phyloP scores from a whole-genome alignment of 2,888 invertebrate species.

The Alcis repandata region DNA sequence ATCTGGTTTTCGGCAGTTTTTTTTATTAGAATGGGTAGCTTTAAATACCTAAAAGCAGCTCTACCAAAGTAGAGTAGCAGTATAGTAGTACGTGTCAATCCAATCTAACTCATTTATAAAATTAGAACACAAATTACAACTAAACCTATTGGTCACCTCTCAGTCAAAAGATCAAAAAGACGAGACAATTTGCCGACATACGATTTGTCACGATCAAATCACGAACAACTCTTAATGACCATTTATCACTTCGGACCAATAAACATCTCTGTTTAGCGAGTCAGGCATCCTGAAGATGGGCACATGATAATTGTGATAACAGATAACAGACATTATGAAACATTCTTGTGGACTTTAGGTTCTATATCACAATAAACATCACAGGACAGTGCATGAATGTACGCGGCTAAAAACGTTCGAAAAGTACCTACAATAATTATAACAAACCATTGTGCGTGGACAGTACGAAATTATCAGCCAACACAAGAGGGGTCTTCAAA shows the following conservation, averaged over 20 bases:
- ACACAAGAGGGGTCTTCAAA: neutral
- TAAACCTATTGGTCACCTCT: neutral
- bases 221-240: slow-evolving; percentile 13
- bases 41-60: no score
- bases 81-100: no score
- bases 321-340: slow-evolving; percentile 26
- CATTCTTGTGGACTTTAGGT: slow-evolving; percentile 6
- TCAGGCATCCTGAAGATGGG: slow-evolving; percentile 24
- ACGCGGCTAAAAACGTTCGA: slow-evolving; percentile 6
- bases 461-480: neutral
- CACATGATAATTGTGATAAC: slow-evolving; percentile 27
- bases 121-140: no score
- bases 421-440: neutral
- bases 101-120: no score
- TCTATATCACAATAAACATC: slow-evolving; percentile 10
- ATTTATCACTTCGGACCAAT: slow-evolving; percentile 18
- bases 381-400: slow-evolving; percentile 4
- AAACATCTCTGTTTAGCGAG: slow-evolving; percentile 23
- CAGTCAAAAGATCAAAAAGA: neutral
- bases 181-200: neutral
- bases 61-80: no score
- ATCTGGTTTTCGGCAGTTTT: no score
- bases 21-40: no score
- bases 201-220: slow-evolving; percentile 6
- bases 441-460: slow-evolving; percentile 4